Conservation (phyloP, 2,113 vertebrate genomes). For the Budorcas taxicolor region DNA sequence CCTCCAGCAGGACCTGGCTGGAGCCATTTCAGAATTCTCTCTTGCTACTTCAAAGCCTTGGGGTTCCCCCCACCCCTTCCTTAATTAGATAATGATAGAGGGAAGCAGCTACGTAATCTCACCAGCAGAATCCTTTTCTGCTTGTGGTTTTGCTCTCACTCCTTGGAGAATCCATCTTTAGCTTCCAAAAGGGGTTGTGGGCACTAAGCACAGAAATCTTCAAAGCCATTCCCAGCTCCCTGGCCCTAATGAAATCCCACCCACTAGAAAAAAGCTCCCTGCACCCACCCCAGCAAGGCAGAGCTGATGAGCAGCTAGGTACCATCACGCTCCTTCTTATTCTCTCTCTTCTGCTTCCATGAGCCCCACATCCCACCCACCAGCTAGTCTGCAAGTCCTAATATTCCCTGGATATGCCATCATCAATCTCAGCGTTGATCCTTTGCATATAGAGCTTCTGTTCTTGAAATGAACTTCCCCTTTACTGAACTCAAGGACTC, state of each 20-base stretch:
- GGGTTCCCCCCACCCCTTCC: not conserved
- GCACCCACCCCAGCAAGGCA: not conserved
- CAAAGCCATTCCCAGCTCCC: not conserved
- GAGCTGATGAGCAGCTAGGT: fast-evolving
- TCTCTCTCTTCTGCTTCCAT: not conserved
- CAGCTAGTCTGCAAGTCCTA: not conserved
- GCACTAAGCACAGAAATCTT: not conserved
- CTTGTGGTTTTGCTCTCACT: not conserved
- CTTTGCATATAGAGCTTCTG: not conserved
- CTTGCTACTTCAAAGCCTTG: conserved; percentile 56
- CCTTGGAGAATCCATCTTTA: conserved; percentile 18
- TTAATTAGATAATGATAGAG: conserved; percentile 53
- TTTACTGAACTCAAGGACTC: not conserved
- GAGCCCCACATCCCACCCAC: fast-evolving
- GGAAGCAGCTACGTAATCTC: not conserved
- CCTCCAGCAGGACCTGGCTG: not conserved
- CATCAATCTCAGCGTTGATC: not conserved
- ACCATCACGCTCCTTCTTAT: fast-evolving
- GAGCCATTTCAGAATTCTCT: not conserved
- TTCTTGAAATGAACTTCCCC: not conserved
- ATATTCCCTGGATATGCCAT: not conserved
- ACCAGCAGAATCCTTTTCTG: conserved; percentile 10
- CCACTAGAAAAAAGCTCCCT: not conserved
- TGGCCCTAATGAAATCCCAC: not conserved
- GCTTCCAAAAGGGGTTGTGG: not conserved